These are phyloP conservation scores for Myotis planiceps DNA, from an alignment of 2,797 vertebrate species.

Conservation along the genomic window DNA sequence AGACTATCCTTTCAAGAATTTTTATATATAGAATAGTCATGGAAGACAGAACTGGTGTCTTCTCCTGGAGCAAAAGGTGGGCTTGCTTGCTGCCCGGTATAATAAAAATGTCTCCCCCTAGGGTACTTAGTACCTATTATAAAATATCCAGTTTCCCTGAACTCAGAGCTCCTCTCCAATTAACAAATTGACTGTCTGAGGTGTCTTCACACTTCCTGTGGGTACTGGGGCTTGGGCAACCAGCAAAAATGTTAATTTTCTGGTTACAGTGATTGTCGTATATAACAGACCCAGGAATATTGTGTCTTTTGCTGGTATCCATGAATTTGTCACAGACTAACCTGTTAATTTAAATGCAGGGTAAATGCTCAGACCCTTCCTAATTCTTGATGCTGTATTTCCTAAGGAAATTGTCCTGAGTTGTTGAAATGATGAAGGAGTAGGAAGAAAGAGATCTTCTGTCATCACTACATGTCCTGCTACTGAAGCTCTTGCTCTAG, in stretches of 20 bases:
- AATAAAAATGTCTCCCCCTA: background rate
- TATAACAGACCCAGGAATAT: background rate
- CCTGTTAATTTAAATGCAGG: background rate
- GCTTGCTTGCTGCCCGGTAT: rapidly evolving
- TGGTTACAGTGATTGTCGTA: too few species aligned
- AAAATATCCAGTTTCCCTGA: background rate
- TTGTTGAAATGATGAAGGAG: background rate
- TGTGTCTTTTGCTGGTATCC: background rate
- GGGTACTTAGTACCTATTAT: background rate
- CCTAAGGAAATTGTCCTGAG: background rate
- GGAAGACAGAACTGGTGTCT: background rate
- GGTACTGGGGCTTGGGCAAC: background rate
- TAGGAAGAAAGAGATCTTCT: background rate
- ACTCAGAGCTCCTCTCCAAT: background rate
- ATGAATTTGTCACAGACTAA: background rate
- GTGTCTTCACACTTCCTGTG: background rate
- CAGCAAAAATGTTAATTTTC: background rate
- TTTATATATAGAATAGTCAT: background rate
- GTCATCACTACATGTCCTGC: background rate
- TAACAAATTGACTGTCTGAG: too few species aligned
- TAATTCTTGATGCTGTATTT: background rate
- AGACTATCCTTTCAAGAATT: background rate
- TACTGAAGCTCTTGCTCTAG: background rate
- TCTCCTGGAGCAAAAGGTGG: background rate
- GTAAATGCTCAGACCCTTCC: background rate